Conservation (phyloP, 2,113 vertebrate genomes). For the Sceloporus undulatus region DNA sequence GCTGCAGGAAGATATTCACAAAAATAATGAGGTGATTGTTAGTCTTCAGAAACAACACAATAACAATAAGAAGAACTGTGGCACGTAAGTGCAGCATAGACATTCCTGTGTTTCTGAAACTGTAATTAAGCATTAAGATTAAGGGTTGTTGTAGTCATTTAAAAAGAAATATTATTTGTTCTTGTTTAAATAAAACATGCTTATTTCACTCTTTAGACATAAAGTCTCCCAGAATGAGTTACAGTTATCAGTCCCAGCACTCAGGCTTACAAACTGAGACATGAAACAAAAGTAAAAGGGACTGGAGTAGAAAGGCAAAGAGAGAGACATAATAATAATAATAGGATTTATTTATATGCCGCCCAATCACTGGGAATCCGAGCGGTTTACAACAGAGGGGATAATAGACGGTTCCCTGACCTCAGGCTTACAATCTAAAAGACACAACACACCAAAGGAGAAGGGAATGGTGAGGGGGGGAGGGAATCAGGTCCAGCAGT, state of each 20-base stretch:
- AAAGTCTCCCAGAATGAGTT: background rate
- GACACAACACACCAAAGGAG: too few relatives aligned
- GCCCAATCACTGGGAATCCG: too few relatives aligned
- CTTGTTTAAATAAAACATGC: background rate
- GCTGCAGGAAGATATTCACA: conserved; percentile 73
- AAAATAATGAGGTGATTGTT: conserved; percentile 71
- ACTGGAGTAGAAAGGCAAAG: background rate
- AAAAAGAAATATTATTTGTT: background rate
- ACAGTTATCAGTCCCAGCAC: background rate
- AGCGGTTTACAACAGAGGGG: too few relatives aligned
- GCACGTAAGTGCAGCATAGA: conserved; percentile 71
- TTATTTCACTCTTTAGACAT: background rate
- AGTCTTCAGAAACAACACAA: conserved; percentile 72
- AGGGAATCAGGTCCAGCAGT: too few relatives aligned
- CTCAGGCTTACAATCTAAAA: too few relatives aligned
- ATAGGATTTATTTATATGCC: too few relatives aligned
- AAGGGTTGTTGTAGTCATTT: too few relatives aligned
- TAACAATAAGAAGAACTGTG: conserved; percentile 68
- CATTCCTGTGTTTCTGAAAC: conserved; percentile 17
- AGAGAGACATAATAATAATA: too few relatives aligned
- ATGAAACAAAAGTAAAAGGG: background rate
- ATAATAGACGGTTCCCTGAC: too few relatives aligned
- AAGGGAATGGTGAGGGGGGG: too few relatives aligned
- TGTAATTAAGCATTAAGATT: background rate
- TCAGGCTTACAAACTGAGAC: background rate